Percentiles rank a stretch among this genome's conserved stretches.
Conservation (phyloP, 1,140 invertebrate species). For the Anastrepha ludens region DNA sequence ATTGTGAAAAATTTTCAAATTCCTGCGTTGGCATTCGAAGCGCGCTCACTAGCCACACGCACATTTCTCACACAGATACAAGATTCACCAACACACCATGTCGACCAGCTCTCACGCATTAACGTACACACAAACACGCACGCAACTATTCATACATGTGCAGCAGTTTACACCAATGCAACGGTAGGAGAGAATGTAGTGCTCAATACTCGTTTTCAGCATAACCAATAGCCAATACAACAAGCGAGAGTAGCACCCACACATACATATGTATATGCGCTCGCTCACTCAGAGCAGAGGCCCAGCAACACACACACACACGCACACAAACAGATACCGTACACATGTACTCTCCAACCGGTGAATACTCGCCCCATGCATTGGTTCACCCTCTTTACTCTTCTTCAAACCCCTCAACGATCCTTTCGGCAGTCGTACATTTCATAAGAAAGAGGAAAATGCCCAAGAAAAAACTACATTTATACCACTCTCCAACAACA, state of each 20-base stretch:
- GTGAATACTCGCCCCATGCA: slow-evolving; percentile 27
- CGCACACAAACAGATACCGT: not conserved
- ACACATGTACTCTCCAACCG: slow-evolving; percentile 28
- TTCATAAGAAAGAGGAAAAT: slow-evolving; percentile 53
- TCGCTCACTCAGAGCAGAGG: slow-evolving; percentile 11
- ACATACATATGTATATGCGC: slow-evolving; percentile 23
- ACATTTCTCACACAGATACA: not conserved
- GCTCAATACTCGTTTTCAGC: slow-evolving; percentile 5
- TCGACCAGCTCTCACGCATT: not conserved
- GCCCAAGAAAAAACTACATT: slow-evolving; percentile 52
- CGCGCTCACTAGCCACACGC: slow-evolving; percentile 42
- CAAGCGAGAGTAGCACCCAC: not conserved
- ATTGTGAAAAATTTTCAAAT: slow-evolving; percentile 54
- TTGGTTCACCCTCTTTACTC: not conserved
- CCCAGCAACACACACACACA: not conserved
- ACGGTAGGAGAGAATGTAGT: not conserved
- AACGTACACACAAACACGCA: slow-evolving; percentile 45
- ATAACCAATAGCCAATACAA: slow-evolving; percentile 13
- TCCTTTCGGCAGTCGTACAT: slow-evolving; percentile 6
- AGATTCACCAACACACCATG: not conserved
- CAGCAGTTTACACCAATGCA: slow-evolving; percentile 1
- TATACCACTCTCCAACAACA: slow-evolving; percentile 54
- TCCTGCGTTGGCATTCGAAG: slow-evolving; percentile 53
- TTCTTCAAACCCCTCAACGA: not conserved
- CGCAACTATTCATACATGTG: not conserved